Conservation (phyloP, 2,888 invertebrate genomes). For the Actias luna region DNA sequence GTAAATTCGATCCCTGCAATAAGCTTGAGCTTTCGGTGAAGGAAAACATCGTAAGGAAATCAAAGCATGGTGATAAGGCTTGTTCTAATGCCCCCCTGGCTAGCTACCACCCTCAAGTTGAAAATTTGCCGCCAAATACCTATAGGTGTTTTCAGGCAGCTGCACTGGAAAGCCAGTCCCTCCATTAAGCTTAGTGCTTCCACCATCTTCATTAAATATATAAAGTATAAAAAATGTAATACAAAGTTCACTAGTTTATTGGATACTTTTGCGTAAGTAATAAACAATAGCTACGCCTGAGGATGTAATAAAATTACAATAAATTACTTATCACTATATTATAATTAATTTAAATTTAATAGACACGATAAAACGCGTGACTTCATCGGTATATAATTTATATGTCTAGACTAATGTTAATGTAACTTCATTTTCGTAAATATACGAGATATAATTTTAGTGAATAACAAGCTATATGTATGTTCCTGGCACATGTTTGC, state of each 20-base stretch:
- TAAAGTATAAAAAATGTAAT: too few relatives aligned
- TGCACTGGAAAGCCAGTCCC: too few relatives aligned
- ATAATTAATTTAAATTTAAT: background rate
- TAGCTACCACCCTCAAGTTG: too few relatives aligned
- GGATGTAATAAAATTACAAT: background rate
- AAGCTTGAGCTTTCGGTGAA: too few relatives aligned
- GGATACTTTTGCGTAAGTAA: background rate
- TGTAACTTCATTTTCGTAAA: background rate
- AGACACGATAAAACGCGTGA: background rate
- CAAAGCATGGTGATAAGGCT: too few relatives aligned
- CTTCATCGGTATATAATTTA: background rate
- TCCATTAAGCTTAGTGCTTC: too few relatives aligned
- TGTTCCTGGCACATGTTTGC: background rate
- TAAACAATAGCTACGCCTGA: background rate
- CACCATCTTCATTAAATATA: too few relatives aligned
- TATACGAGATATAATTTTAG: background rate
- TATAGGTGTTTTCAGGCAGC: too few relatives aligned
- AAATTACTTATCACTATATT: background rate
- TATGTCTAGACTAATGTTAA: background rate
- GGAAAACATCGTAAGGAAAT: too few relatives aligned
- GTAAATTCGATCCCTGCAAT: too few relatives aligned
- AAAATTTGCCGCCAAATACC: too few relatives aligned
- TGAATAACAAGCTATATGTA: conserved; percentile 1
- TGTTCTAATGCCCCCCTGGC: too few relatives aligned
- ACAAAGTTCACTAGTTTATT: background rate